phyloP scores from a whole-genome alignment of 53 echinoderm and acorn worm species.

The Actinopyga echinites region DNA sequence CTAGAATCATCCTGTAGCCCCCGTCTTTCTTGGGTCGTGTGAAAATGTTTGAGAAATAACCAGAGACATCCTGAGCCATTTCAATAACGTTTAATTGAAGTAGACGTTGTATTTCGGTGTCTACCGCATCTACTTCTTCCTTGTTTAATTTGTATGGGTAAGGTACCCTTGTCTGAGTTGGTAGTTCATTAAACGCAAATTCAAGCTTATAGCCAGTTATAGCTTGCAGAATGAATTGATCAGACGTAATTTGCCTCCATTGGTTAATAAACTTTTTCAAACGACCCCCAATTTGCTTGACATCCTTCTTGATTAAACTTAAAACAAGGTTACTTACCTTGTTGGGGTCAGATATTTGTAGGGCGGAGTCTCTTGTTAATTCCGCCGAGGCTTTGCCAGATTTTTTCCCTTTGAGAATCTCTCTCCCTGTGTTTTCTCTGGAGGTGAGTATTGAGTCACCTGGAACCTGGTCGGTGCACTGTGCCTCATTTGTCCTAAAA shows the following conservation, averaged over 20 bases:
- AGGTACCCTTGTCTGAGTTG: not conserved
- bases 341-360: not conserved
- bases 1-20: slow-evolving; percentile 39
- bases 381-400: not conserved
- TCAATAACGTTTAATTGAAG: slow-evolving; percentile 35
- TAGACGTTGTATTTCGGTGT: slow-evolving; percentile 46
- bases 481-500: not conserved
- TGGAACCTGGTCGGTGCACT: slow-evolving; percentile 14
- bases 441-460: not conserved
- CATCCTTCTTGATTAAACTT: not conserved
- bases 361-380: not conserved
- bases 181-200: slow-evolving; percentile 2
- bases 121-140: not conserved
- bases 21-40: slow-evolving; percentile 64
- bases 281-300: not conserved
- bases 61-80: slow-evolving; percentile 4
- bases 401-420: not conserved
- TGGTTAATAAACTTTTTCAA: not conserved
- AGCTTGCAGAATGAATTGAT: slow-evolving; percentile 43
- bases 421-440: not conserved
- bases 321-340: slow-evolving; percentile 14
- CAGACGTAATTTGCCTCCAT: slow-evolving; percentile 16
- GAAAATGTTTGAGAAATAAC: slow-evolving; percentile 60
- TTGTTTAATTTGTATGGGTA: slow-evolving; percentile 4
- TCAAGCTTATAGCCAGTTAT: slow-evolving; percentile 42